Evolutionary conservation across 2,113 vertebrate species (phyloP), one percentile per base, ranked within the genome.

Genomic region (Patagioenas fasciata): DNA sequence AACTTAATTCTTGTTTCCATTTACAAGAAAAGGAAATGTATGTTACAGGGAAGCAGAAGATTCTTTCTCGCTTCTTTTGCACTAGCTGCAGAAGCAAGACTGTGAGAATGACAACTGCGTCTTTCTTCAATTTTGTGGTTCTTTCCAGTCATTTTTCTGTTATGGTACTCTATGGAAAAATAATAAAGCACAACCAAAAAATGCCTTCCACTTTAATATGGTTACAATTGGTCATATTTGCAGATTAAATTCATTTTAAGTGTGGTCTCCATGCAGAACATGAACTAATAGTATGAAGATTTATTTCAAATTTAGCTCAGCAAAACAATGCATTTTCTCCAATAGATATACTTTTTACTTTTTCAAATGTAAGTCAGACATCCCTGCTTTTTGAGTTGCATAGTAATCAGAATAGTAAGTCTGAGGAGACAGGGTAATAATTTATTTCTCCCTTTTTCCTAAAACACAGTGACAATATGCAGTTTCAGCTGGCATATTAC

Each of bases 101-200:
- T 82, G 67, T 91, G 83, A 80, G 60, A 93, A 91, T 44, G 54
- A 19, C 38, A 82, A 25, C 54, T 86, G 14, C 62, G 85, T 48
- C 44, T 86, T 90, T 82, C 42, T 87, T 79, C 57, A 87, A 14
- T 88, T 80, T 80, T 86, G 29, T 80, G 83, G 42, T 66, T 94
- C 61, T 80, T 67, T 54, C 47, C 38, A 47, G 81, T 51, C 13
- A n/a, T 92, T 65, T 94, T 96, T 92, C 73, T 88, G 36, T 96
- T 95, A 54, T 75, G 80, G n/a, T 77, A 17, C 11, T 13, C 57
- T 36, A 53, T 51, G 88, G 87, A 95, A 97, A 96, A 97, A 85
- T 75, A 95, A 73, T 75, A 72, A 71, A 78, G 36, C 44, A 42
- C 28, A 81, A 87, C 44, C 89, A 73, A 15, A 88, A 86, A 72